Base-by-base conservation (phyloP, 2,888 invertebrate species). In the Amphipyra tragopoginis region DNA sequence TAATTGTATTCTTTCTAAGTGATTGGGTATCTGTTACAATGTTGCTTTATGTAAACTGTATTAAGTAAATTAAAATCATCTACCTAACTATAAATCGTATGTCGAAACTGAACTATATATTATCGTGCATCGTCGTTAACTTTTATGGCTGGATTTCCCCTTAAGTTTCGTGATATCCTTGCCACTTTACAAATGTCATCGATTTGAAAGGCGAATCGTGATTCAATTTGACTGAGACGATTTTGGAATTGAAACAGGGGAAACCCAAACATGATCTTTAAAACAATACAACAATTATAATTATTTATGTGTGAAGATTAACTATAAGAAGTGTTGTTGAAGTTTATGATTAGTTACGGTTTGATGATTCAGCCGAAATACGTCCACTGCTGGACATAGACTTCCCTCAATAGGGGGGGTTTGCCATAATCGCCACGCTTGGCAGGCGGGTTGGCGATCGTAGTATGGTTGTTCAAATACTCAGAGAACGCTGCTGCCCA, bases 201-300 rank as follows among this genome's bases (percentile, higher is more conserved):
- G 82, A 86, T 89, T 93, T 89, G 91, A 93, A 93, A 93, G 92
- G 93, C 86, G 86, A 92, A 85, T 93, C 93, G 93, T 93, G 93
- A 92, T 90, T 83, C 77, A 83, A 83, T 87, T 86, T 83, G 80
- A 79, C 77, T 79, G 52, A 80, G 82, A 85, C 81, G 73, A 74
- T 86, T 92, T 91, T 84, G 86, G 88, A 81, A 79, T 78, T 84
- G 76, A 86, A 86, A 82, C 80, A 78, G 91, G 92, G 88, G 88
- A 92, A 91, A 75, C 91, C 79, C 73, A 59, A 65, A 65, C 71
- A 62, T 60, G 49, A 61, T 61, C 38, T 69, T 39, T 49, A 33
- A 55, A 71, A 58, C 70, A 63, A 42, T 48, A 21, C 34, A 58
- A 33, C 33, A 33, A 51, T 60, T 49, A 21, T 45, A 56, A 55